phyloP scores from a whole-genome alignment of 2,113 vertebrate species.

The Rattus norvegicus region DNA sequence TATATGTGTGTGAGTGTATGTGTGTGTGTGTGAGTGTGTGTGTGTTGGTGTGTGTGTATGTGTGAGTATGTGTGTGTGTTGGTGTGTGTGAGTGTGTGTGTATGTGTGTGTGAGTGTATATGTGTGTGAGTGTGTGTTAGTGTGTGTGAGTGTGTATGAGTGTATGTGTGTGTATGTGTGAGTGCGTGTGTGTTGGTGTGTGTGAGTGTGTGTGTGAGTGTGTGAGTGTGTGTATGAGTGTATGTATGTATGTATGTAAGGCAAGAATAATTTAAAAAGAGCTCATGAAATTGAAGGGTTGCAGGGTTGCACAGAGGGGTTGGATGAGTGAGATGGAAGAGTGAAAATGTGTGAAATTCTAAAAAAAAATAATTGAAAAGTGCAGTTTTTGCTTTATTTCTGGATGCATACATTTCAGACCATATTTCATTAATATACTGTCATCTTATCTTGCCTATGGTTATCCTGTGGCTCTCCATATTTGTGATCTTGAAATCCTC shows the following conservation, averaged over 20 bases:
- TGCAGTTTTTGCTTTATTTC: not conserved
- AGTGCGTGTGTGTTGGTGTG: no score
- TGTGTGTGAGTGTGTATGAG: no score
- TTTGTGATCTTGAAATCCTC: not conserved
- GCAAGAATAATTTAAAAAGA: not conserved
- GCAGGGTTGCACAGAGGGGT: not conserved
- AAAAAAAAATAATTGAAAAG: not conserved
- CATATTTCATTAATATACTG: constrained; percentile 25
- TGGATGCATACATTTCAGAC: constrained; percentile 34
- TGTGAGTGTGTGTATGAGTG: not conserved
- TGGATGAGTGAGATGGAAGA: not conserved
- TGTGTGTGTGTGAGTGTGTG: not conserved
- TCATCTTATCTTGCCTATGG: not conserved
- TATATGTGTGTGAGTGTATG: not conserved
- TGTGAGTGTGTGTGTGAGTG: not conserved
- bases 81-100: not conserved
- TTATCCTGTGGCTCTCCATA: not conserved
- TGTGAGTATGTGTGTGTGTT: not conserved
- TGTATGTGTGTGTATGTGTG: no score
- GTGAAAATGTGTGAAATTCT: not conserved
- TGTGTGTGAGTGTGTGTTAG: not conserved
- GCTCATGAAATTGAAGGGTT: not conserved
- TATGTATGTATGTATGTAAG: not conserved
- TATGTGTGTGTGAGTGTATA: not conserved
- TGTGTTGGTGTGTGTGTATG: not conserved